These are phyloP conservation scores for Drosophila kanekoi DNA, from an alignment of 2,888 invertebrate species.

Conservation along the genomic window DNA sequence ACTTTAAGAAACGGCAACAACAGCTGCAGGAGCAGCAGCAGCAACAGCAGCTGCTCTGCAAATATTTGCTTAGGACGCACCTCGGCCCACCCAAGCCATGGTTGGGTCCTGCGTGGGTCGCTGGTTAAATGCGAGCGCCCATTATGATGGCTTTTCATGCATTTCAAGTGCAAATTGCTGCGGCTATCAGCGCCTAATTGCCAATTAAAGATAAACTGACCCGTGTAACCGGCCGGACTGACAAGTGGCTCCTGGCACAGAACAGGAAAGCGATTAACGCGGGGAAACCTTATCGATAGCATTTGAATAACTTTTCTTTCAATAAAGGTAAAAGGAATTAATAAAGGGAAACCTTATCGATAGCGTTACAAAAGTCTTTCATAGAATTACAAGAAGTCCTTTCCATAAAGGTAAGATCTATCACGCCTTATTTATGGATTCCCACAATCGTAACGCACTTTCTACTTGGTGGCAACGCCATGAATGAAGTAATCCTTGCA, in stretches of 20 bases:
- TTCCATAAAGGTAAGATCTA: too few relatives aligned
- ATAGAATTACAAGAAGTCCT: too few relatives aligned
- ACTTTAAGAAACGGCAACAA: slow-evolving; percentile 39
- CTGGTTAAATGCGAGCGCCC: slow-evolving; percentile 20
- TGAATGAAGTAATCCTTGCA: neutral
- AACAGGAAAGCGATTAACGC: neutral
- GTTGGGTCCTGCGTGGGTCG: too few relatives aligned
- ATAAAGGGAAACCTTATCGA: too few relatives aligned
- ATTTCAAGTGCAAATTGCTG: slow-evolving; percentile 78
- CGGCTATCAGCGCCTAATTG: slow-evolving; percentile 75
- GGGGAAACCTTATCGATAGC: neutral
- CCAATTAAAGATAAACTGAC: slow-evolving; percentile 74
- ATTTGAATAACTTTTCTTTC: too few relatives aligned
- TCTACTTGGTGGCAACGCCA: neutral
- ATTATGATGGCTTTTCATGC: slow-evolving; percentile 60
- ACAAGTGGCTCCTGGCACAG: neutral
- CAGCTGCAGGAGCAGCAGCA: slow-evolving; percentile 8
- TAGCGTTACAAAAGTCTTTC: too few relatives aligned
- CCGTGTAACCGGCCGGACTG: slow-evolving; percentile 31
- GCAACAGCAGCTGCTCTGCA: slow-evolving; percentile 44
- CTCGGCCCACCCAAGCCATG: too few relatives aligned
- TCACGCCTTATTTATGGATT: too few relatives aligned
- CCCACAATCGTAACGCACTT: too few relatives aligned
- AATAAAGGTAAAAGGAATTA: too few relatives aligned
- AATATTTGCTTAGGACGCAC: slow-evolving; percentile 71